These are phyloP conservation scores for Aphaenogaster ashmeadi DNA, from an alignment of 1,140 invertebrate genomes.

Conservation along the genomic window DNA sequence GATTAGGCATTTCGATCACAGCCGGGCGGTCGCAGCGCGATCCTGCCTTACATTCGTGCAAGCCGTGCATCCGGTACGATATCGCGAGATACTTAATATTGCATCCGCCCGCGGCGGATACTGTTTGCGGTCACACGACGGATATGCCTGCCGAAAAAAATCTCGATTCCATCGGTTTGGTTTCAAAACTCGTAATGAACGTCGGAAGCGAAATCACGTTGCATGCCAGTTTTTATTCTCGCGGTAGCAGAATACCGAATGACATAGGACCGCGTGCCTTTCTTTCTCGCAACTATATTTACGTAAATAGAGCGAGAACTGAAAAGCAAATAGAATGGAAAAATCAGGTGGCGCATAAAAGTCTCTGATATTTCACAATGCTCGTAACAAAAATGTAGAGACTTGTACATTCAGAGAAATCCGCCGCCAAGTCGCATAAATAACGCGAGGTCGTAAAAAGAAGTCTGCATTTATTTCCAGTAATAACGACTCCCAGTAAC, in stretches of 20 bases:
- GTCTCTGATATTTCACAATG: too few relatives aligned
- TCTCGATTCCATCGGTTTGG: neutral
- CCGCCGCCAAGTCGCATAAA: neutral
- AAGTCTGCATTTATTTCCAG: slow-evolving; percentile 11
- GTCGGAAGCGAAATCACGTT: neutral
- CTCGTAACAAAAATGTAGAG: neutral
- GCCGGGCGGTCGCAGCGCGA: neutral
- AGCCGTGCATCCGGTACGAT: slow-evolving; percentile 23
- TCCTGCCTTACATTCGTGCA: neutral
- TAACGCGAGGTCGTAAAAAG: slow-evolving; percentile 19
- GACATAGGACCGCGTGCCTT: too few relatives aligned
- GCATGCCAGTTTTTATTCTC: neutral
- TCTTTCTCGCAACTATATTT: too few relatives aligned
- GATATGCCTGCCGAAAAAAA: slow-evolving; percentile 1
- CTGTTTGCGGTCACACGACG: slow-evolving; percentile 41
- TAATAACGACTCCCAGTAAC: neutral
- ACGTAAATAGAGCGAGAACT: neutral
- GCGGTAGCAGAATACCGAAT: too few relatives aligned
- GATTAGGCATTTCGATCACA: slow-evolving; percentile 11
- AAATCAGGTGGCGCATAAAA: neutral
- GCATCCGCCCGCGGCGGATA: slow-evolving; percentile 53
- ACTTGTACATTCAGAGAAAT: neutral
- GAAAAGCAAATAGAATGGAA: neutral
- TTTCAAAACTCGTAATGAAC: neutral
- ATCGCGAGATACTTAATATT: slow-evolving; percentile 52